A percentile compares a stretch with the other conserved stretches of the same genome.
These are phyloP conservation scores for Meloe dianella DNA, from an alignment of 2,888 invertebrate genomes.

Conservation along the genomic window DNA sequence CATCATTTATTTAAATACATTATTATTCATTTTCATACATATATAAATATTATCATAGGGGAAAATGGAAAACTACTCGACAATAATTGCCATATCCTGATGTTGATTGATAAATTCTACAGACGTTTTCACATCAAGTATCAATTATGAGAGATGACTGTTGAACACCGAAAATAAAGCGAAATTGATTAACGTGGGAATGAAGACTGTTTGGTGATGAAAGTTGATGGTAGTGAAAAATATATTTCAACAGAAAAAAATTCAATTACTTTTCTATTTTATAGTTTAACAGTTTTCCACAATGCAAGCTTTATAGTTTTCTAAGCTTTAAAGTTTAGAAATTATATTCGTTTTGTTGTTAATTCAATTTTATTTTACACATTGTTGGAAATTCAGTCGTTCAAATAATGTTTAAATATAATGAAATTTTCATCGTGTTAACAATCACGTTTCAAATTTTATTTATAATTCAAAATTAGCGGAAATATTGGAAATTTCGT, in stretches of 20 bases:
- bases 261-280: neutral
- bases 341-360: neutral
- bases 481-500: neutral
- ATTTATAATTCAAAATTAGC: neutral
- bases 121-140: neutral
- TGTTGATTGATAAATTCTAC: neutral
- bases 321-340: neutral
- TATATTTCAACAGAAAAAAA: neutral
- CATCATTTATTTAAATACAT: no score
- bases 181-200: slow-evolving; percentile 2
- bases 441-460: neutral
- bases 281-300: neutral
- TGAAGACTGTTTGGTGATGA: neutral
- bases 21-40: no score
- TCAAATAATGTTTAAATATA: neutral
- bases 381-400: neutral
- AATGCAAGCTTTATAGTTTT: neutral
- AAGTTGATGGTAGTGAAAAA: neutral
- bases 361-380: neutral
- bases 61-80: neutral
- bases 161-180: neutral
- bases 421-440: neutral
- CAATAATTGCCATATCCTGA: neutral
- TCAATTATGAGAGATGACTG: neutral
- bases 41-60: neutral